Percentiles rank a stretch among this genome's conserved stretches.
Conservation (phyloP, 2,888 invertebrate species). For the Magallana nippona region DNA sequence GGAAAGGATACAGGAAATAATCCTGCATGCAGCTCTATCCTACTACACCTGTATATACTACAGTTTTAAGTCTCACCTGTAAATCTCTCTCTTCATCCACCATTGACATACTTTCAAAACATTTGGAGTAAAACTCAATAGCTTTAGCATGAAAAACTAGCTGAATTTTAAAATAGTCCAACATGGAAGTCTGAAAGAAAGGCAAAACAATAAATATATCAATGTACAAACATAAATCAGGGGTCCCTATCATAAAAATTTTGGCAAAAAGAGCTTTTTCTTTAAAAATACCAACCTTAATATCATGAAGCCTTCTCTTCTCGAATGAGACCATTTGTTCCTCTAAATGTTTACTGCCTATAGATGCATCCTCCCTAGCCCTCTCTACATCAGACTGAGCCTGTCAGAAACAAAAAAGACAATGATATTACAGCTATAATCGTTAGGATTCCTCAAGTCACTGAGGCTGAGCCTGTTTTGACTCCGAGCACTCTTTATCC, state of each 20-base stretch:
- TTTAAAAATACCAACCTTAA: constrained; percentile 82
- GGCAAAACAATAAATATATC: neutral
- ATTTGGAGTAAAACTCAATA: constrained; percentile 89
- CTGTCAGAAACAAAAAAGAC: constrained; percentile 52
- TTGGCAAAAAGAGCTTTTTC: too few relatives aligned
- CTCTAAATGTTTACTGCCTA: constrained; percentile 89
- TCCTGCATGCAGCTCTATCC: too few relatives aligned
- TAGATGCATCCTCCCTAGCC: constrained; percentile 89
- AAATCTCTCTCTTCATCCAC: constrained; percentile 86
- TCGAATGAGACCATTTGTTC: constrained; percentile 92
- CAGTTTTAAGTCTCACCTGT: constrained; percentile 63
- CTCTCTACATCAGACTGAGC: constrained; percentile 91
- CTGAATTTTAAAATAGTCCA: constrained; percentile 84
- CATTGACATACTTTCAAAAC: constrained; percentile 87
- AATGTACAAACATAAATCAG: neutral
- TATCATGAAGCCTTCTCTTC: constrained; percentile 88
- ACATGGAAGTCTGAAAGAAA: constrained; percentile 74
- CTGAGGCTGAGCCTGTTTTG: too few relatives aligned
- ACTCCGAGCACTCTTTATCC: too few relatives aligned
- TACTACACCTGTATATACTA: too few relatives aligned
- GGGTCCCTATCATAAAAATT: too few relatives aligned
- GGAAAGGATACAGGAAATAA: too few relatives aligned
- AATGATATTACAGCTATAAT: too few relatives aligned
- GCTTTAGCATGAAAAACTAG: constrained; percentile 91
- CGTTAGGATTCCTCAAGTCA: too few relatives aligned